phyloP scores from a whole-genome alignment of 2,113 vertebrate species.

The Otus sunia region DNA sequence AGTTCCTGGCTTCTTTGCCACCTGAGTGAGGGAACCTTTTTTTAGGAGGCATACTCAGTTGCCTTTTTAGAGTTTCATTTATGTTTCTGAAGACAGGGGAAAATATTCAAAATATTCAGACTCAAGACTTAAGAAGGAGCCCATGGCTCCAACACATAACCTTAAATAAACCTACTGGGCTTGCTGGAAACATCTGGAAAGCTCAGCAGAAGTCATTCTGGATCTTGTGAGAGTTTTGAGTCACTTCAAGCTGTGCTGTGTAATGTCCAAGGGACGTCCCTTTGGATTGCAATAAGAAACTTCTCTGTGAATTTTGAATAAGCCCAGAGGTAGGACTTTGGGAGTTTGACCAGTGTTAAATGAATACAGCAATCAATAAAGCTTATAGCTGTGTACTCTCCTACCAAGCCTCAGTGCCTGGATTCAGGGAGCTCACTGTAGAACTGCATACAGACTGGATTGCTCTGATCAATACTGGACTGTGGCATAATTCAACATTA shows the following conservation, averaged over 20 bases:
- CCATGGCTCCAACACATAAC: not conserved
- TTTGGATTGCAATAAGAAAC: not conserved
- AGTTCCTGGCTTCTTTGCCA: not conserved
- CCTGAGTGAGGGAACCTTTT: not conserved
- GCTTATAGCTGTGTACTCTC: not conserved
- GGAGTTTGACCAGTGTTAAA: not conserved
- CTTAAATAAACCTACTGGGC: not conserved
- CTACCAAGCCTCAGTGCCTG: not conserved
- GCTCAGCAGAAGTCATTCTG: not conserved
- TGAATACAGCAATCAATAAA: slow-evolving; percentile 1
- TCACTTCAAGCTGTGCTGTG: not conserved
- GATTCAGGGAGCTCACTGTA: not conserved
- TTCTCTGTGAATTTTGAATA: not conserved
- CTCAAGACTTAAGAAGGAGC: not conserved
- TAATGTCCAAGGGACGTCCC: not conserved
- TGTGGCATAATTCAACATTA: not conserved
- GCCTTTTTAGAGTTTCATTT: not conserved
- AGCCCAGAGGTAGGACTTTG: not conserved
- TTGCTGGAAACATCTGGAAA: not conserved
- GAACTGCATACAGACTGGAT: not conserved
- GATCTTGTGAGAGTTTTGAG: not conserved
- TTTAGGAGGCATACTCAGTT: not conserved
- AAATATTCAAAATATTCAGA: not conserved
- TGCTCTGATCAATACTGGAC: not conserved
- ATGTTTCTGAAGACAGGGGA: not conserved